A percentile compares a stretch with the other conserved stretches of the same genome.
phyloP scores from a whole-genome alignment of 2,113 vertebrate species.

The Dicrurus megarhynchus region DNA sequence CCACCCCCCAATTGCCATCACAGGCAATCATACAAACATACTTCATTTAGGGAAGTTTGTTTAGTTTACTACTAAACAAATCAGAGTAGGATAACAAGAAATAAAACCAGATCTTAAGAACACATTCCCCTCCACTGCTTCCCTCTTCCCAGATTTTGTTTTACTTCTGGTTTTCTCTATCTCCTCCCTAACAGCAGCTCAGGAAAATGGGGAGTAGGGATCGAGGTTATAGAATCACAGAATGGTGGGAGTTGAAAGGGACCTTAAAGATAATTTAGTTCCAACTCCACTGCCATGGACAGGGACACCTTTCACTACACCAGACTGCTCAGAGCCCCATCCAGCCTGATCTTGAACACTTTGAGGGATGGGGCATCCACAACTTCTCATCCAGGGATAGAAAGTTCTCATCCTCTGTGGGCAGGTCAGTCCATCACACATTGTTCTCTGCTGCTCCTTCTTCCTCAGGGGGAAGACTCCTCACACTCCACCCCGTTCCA shows the following conservation, averaged over 20 bases:
- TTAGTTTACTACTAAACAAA: not conserved
- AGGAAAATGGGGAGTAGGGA: not conserved
- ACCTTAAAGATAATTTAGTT: not conserved
- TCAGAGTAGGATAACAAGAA: not conserved
- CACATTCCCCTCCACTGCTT: not conserved
- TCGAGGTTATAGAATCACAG: not conserved
- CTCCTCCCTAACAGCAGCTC: not conserved
- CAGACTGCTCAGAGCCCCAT: not conserved
- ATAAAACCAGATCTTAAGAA: not conserved
- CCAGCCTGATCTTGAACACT: not conserved
- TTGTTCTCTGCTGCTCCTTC: not conserved
- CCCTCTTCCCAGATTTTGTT: accelerated
- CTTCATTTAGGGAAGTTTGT: not conserved
- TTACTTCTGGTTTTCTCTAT: not conserved
- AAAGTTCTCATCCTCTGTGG: not conserved
- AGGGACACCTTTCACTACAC: not conserved
- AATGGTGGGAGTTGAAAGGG: not conserved
- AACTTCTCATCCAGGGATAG: not conserved
- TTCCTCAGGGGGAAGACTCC: not conserved
- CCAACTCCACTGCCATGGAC: not conserved
- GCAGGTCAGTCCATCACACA: not conserved
- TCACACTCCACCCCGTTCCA: not conserved
- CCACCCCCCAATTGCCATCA: not conserved
- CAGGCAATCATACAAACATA: not conserved
- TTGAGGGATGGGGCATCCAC: not conserved